Percentiles rank a stretch among this genome's conserved stretches.
Conservation (phyloP, 2,797 vertebrate species). For the Ptychobarbus kaznakovi region DNA sequence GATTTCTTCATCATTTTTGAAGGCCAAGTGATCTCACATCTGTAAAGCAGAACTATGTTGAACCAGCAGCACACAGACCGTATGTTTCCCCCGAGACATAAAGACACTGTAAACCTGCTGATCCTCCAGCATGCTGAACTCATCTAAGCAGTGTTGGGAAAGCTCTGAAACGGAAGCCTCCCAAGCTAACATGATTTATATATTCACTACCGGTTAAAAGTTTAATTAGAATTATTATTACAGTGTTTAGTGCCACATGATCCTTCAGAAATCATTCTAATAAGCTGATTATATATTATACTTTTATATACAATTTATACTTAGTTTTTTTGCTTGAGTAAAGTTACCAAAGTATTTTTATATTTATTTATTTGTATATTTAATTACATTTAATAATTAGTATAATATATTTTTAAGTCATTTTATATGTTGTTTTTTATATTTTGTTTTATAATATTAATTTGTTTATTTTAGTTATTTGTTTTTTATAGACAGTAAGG, state of each 20-base stretch:
- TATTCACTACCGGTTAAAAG: background rate
- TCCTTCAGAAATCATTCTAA: background rate
- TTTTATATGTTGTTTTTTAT: background rate
- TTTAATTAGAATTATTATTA: background rate
- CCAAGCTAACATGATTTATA: background rate
- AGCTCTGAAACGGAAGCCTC: background rate
- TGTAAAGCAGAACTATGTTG: slow-evolving; percentile 49
- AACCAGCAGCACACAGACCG: slow-evolving; percentile 44
- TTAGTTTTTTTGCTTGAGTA: background rate
- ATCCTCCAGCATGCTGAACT: slow-evolving; percentile 2
- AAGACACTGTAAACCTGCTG: slow-evolving; percentile 6
- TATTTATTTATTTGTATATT: too few species aligned
- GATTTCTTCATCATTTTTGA: slow-evolving; percentile 66
- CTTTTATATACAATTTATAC: background rate
- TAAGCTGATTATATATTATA: background rate
- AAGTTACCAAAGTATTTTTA: too few species aligned
- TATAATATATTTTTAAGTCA: too few species aligned
- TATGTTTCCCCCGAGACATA: slow-evolving; percentile 14
- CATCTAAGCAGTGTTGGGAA: background rate
- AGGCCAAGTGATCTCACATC: slow-evolving; percentile 57
- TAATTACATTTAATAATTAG: too few species aligned
- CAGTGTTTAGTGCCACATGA: background rate
- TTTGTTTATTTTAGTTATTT: background rate
- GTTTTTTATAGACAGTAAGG: background rate
- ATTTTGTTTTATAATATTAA: background rate